These are phyloP conservation scores for Uloborus plumipes DNA, from an alignment of 2,888 invertebrate genomes.

Conservation along the genomic window DNA sequence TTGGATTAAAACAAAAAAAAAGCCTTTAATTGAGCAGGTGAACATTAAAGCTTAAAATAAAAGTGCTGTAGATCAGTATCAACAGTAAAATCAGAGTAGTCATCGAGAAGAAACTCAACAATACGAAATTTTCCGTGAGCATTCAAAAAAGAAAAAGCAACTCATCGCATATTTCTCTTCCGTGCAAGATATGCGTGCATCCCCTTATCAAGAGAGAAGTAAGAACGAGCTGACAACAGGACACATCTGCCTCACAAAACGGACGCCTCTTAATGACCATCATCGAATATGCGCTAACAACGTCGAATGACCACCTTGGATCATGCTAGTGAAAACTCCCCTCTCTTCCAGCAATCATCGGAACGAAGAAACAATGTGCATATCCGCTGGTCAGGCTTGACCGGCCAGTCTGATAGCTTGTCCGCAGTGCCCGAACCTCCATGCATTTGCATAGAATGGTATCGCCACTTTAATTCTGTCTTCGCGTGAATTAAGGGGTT, in stretches of 20 bases:
- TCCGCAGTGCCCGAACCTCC: too few relatives aligned
- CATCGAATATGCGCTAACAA: conserved; percentile 41
- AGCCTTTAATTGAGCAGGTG: too few relatives aligned
- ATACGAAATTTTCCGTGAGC: too few relatives aligned
- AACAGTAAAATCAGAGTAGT: too few relatives aligned
- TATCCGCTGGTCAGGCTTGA: conserved; percentile 52
- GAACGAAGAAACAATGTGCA: not conserved
- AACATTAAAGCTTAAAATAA: too few relatives aligned
- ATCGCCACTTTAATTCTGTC: conserved; percentile 21
- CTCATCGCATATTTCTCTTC: not conserved
- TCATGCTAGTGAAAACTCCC: too few relatives aligned
- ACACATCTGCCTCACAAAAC: conserved; percentile 27
- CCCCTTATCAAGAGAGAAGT: conserved; percentile 14
- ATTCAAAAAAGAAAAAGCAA: too few relatives aligned
- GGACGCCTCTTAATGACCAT: conserved; percentile 34
- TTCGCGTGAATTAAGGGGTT: conserved; percentile 49
- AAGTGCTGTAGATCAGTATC: too few relatives aligned
- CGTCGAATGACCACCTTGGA: conserved; percentile 21
- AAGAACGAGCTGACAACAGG: conserved; percentile 29
- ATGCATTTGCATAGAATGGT: conserved; percentile 56
- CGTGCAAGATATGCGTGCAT: not conserved
- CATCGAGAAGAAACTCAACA: too few relatives aligned
- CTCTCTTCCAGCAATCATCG: too few relatives aligned
- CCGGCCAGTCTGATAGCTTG: conserved; percentile 39
- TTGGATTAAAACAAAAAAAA: too few relatives aligned